phyloP scores from a whole-genome alignment of 2,888 invertebrate genomes.

The Lasioglossum calceatum region DNA sequence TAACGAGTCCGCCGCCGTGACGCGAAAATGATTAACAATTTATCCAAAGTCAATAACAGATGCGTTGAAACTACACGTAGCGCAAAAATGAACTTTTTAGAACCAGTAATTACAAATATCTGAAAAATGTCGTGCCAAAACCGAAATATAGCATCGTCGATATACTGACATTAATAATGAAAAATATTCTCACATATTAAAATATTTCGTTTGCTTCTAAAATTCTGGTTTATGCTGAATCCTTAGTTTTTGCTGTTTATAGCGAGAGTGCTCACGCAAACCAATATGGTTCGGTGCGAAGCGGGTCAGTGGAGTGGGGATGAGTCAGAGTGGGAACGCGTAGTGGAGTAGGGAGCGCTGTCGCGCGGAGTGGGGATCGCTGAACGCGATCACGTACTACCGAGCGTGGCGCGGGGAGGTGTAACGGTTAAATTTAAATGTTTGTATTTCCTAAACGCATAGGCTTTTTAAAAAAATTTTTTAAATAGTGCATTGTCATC shows the following conservation, averaged over 20 bases:
- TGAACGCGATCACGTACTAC: too few relatives aligned
- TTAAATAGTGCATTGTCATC: too few relatives aligned
- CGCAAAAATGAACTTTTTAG: neutral
- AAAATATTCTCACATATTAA: neutral
- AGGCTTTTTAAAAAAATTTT: too few relatives aligned
- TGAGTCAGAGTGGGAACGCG: too few relatives aligned
- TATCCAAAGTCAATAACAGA: neutral
- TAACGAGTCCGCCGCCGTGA: constrained; percentile 21
- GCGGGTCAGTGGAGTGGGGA: too few relatives aligned
- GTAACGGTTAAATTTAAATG: too few relatives aligned
- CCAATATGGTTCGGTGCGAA: too few relatives aligned
- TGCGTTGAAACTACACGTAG: neutral
- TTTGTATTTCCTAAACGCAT: too few relatives aligned
- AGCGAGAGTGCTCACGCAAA: neutral
- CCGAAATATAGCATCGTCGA: neutral
- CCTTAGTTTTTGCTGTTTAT: neutral
- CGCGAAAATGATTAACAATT: constrained; percentile 21
- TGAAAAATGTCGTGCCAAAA: neutral
- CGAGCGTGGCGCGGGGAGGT: too few relatives aligned
- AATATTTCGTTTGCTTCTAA: neutral
- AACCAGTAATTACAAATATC: neutral
- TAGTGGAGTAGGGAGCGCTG: too few relatives aligned
- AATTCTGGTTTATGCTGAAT: neutral
- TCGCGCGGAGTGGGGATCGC: too few relatives aligned
- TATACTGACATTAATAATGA: neutral